phyloP scores from a whole-genome alignment of 2,113 vertebrate genomes.

The Anthoscopus minutus region DNA sequence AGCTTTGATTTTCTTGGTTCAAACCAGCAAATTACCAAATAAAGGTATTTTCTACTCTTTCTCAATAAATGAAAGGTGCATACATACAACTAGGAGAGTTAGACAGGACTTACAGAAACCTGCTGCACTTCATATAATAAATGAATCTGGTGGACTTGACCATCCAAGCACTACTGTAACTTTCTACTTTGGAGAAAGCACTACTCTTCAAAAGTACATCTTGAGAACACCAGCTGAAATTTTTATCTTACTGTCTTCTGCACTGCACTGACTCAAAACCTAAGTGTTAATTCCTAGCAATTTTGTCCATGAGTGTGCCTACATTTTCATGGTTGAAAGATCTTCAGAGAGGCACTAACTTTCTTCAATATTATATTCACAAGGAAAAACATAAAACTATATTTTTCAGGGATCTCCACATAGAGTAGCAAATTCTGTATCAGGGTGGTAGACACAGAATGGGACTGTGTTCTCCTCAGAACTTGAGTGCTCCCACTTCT shows the following conservation, averaged over 20 bases:
- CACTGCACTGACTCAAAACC: not conserved
- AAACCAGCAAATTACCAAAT: not conserved
- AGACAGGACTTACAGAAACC: not conserved
- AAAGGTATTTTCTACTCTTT: not conserved
- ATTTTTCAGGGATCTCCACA: not conserved
- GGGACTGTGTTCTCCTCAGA: not conserved
- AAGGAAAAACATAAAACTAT: not conserved
- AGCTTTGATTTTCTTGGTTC: not conserved
- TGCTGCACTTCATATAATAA: not conserved
- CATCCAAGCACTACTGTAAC: too few relatives aligned
- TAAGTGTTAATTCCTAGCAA: not conserved
- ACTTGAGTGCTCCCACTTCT: not conserved
- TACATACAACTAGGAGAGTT: not conserved
- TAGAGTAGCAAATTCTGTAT: not conserved
- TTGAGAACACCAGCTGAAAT: not conserved
- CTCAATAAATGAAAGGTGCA: not conserved
- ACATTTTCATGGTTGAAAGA: not conserved
- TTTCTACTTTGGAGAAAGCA: too few relatives aligned
- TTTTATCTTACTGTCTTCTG: not conserved
- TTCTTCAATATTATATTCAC: not conserved
- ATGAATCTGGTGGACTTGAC: not conserved
- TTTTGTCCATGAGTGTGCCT: not conserved
- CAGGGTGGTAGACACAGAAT: not conserved
- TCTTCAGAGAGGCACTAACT: not conserved
- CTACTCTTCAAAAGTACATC: not conserved